phyloP scores from a whole-genome alignment of 2,797 vertebrate species.

The Sternotherus odoratus region DNA sequence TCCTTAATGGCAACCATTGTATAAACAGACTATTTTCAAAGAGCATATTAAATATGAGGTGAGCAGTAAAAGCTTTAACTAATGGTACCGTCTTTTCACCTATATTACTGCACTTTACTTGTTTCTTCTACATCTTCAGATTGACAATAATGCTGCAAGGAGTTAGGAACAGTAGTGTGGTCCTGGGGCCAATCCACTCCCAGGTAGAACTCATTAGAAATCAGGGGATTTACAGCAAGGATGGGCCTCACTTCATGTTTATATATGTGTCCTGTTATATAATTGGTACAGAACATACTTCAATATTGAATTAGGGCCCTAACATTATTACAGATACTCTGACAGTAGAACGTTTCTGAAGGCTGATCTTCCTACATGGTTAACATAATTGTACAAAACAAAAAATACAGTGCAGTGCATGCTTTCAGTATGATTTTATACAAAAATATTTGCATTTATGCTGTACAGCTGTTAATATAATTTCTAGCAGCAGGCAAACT shows the following conservation, averaged over 20 bases:
- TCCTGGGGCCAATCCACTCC: background rate
- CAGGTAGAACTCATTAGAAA: background rate
- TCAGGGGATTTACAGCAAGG: background rate
- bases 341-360: background rate
- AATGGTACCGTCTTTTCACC: background rate
- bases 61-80: background rate
- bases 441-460: conserved; percentile 15
- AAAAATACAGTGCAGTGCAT: background rate
- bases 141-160: background rate
- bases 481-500: conserved; percentile 40
- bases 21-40: background rate
- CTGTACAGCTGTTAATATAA: background rate
- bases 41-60: background rate
- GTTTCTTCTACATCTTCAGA: background rate
- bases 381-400: background rate
- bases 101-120: background rate
- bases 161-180: background rate
- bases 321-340: background rate
- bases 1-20: background rate
- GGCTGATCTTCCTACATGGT: background rate
- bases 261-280: background rate
- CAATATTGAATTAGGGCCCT: background rate
- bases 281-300: background rate
- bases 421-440: background rate
- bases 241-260: background rate